Evolutionary conservation across 2,113 vertebrate genomes (phyloP).

Genomic region (Hippocampus zosterae): DNA sequence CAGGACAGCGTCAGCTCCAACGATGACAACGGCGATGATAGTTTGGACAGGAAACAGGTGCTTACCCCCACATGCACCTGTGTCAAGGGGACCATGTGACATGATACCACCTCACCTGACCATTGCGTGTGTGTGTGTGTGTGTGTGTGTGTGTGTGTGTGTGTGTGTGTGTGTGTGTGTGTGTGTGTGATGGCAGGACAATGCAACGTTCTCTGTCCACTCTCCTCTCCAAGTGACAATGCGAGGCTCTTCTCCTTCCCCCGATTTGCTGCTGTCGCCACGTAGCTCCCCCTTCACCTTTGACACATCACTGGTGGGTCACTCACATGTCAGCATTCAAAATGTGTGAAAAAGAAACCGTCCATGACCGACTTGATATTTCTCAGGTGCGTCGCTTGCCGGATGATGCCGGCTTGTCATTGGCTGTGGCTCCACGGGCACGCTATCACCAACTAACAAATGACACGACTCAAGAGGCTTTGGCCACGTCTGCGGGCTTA

Average conservation of each 20-base stretch:
- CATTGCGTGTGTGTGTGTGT: too few relatives aligned
- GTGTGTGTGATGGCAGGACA: constrained; percentile 53
- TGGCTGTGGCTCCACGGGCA: constrained; percentile 64
- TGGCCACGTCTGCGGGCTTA: constrained; percentile 68
- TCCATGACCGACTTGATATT: not conserved
- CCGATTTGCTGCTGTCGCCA: constrained; percentile 62
- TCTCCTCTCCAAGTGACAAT: constrained; percentile 73
- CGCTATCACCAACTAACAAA: constrained; percentile 81
- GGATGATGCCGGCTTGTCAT: constrained; percentile 65
- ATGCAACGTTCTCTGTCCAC: constrained; percentile 68
- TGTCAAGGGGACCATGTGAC: too few relatives aligned
- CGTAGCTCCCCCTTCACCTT: constrained; percentile 74
- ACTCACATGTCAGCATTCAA: constrained; percentile 2
- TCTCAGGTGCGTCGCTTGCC: constrained; percentile 58
- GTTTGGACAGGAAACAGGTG: constrained; percentile 70
- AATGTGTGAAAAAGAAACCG: too few relatives aligned
- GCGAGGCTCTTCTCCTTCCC: constrained; percentile 64
- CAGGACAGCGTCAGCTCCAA: constrained; percentile 87
- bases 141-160: not conserved
- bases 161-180: constrained; percentile 3
- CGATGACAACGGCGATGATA: constrained; percentile 71
- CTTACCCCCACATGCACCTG: too few relatives aligned
- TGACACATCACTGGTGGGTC: constrained; percentile 63
- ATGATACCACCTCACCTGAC: not conserved
- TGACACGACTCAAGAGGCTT: constrained; percentile 78